phyloP scores from a whole-genome alignment of 2,888 invertebrate genomes.

The Cheilosia pagana region DNA sequence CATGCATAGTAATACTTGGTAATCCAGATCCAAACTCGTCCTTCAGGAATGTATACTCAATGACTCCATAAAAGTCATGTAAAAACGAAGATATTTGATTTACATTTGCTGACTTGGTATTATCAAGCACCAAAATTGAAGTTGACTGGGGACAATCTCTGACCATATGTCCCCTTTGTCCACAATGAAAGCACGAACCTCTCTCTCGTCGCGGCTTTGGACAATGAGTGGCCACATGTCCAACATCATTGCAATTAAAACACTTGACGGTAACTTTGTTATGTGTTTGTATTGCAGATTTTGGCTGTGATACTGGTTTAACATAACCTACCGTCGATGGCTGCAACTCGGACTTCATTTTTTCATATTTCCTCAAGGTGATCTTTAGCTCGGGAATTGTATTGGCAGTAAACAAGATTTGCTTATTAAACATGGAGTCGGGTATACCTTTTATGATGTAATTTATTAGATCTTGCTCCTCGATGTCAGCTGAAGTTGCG shows the following conservation, averaged over 20 bases:
- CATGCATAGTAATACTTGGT: not conserved
- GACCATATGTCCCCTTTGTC: conserved; percentile 27
- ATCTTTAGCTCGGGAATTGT: conserved; percentile 24
- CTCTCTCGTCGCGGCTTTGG: conserved; percentile 28
- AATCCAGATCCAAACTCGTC: not conserved
- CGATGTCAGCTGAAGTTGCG: conserved; percentile 29
- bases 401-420: conserved; percentile 34
- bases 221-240: conserved; percentile 22
- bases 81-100: conserved; percentile 5
- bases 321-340: not conserved
- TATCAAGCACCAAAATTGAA: conserved; percentile 4
- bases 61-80: conserved; percentile 29
- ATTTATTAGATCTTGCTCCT: conserved; percentile 38
- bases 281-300: not conserved
- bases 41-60: conserved; percentile 2
- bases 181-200: conserved; percentile 37
- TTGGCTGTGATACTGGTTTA: not conserved
- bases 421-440: conserved; percentile 30
- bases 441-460: conserved; percentile 32
- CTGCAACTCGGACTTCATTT: conserved; percentile 30
- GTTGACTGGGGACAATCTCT: conserved; percentile 28
- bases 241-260: conserved; percentile 36
- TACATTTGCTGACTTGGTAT: not conserved
- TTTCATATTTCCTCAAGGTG: conserved; percentile 26
- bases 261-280: conserved; percentile 12